Conservation (phyloP, 2,797 vertebrate species). For the Gymnodraco acuticeps region DNA sequence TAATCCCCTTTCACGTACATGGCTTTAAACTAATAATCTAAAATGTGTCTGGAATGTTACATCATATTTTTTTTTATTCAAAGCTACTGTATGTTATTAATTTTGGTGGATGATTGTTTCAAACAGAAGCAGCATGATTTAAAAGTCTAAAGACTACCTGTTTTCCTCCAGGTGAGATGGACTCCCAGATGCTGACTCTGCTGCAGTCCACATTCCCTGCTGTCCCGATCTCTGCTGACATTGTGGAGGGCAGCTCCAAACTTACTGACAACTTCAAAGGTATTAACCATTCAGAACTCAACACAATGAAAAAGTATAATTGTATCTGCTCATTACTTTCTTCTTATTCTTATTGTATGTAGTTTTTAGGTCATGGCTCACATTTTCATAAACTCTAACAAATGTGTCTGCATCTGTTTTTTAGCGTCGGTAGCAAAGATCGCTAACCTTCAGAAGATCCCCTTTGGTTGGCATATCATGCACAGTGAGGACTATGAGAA, state of each 20-base stretch:
- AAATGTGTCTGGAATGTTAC: too few species aligned
- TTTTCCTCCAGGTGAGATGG: slow-evolving; percentile 71
- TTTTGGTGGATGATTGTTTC: too few species aligned
- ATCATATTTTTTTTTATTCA: too few species aligned
- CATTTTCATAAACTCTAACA: neutral
- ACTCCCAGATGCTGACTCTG: slow-evolving; percentile 69
- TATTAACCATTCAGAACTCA: slow-evolving; percentile 24
- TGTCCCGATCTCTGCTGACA: slow-evolving; percentile 63
- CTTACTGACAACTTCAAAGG: slow-evolving; percentile 75
- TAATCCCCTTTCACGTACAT: too few species aligned
- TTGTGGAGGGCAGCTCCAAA: slow-evolving; percentile 75
- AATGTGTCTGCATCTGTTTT: neutral
- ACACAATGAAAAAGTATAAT: neutral
- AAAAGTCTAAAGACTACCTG: neutral
- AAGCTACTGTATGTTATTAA: too few species aligned
- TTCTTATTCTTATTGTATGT: neutral
- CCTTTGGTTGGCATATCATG: slow-evolving; percentile 88
- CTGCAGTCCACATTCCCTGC: slow-evolving; percentile 66
- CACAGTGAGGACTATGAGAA: slow-evolving; percentile 83
- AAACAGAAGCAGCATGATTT: neutral
- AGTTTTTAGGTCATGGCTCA: neutral
- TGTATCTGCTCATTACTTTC: neutral
- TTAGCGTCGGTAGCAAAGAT: slow-evolving; percentile 82
- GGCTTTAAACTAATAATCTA: too few species aligned
- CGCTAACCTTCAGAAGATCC: slow-evolving; percentile 83